Percentiles rank a stretch among this genome's conserved stretches.
These are phyloP conservation scores for Hylyphantes graminicola DNA, from an alignment of 1,140 invertebrate genomes.

Conservation along the genomic window DNA sequence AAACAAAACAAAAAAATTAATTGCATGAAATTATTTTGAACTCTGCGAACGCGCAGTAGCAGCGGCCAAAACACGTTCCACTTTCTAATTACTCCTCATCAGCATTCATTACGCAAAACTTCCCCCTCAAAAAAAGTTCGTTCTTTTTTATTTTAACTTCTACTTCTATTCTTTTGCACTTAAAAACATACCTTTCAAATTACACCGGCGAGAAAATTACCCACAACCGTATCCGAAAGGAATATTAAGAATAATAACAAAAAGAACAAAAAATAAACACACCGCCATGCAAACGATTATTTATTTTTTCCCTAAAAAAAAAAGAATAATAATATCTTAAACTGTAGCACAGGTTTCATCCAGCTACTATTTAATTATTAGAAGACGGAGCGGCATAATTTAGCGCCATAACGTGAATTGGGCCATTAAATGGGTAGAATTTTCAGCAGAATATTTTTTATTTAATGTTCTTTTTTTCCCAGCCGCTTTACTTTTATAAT, in stretches of 20 bases:
- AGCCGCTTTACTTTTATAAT: neutral
- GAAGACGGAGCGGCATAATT: slow-evolving; percentile 18
- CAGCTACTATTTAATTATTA: slow-evolving; percentile 54
- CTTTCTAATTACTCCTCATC: slow-evolving; percentile 50
- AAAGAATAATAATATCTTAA: neutral
- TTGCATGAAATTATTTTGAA: slow-evolving; percentile 11
- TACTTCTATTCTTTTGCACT: slow-evolving; percentile 22
- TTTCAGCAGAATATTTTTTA: slow-evolving; percentile 30
- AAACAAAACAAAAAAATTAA: neutral
- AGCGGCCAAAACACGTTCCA: neutral
- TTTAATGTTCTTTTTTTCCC: slow-evolving; percentile 30
- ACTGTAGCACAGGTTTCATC: neutral
- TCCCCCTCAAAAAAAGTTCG: neutral
- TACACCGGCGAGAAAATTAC: slow-evolving; percentile 30
- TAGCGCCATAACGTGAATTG: slow-evolving; percentile 29
- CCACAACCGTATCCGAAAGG: neutral
- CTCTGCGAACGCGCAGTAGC: neutral
- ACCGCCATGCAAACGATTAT: neutral
- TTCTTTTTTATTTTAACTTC: neutral
- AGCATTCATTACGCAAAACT: slow-evolving; percentile 46
- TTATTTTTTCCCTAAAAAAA: neutral
- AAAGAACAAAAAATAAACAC: neutral
- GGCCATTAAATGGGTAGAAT: slow-evolving; percentile 36
- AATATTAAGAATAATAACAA: too few species aligned
- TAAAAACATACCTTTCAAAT: slow-evolving; percentile 37